Percentiles rank a stretch among this genome's conserved stretches.
Evolutionary conservation across 1,140 invertebrate genomes (phyloP).

Genomic region (Magallana angulata): DNA sequence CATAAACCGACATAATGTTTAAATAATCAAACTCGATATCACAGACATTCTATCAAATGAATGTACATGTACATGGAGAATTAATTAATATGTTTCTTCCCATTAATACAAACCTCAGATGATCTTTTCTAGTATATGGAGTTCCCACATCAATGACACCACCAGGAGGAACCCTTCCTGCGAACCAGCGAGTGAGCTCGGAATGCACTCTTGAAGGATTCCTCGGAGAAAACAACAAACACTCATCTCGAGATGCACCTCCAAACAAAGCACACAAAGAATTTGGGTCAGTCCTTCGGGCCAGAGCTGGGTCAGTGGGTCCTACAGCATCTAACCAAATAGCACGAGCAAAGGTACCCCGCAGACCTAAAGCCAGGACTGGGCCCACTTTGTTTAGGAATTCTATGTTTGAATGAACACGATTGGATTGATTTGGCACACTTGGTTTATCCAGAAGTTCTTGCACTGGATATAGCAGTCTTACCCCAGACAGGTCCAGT

Average conservation of each 20-base stretch:
- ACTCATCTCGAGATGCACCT: constrained; percentile 70
- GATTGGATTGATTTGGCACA: constrained; percentile 50
- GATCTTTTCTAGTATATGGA: constrained; percentile 67
- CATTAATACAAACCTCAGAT: constrained; percentile 51
- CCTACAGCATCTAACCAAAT: constrained; percentile 76
- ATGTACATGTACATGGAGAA: no score
- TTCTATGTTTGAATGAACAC: constrained; percentile 57
- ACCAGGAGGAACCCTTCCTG: constrained; percentile 71
- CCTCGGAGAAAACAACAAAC: constrained; percentile 73
- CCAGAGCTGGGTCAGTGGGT: constrained; percentile 73
- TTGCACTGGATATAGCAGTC: constrained; percentile 68
- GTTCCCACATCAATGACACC: constrained; percentile 73
- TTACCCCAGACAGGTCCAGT: constrained; percentile 68
- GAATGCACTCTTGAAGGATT: constrained; percentile 66
- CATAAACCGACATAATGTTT: no score
- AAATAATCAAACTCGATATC: no score
- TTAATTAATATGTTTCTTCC: no score
- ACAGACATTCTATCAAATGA: no score
- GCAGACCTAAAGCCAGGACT: constrained; percentile 72
- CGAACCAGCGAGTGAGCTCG: constrained; percentile 76
- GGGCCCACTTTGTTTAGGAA: constrained; percentile 72
- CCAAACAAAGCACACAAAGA: constrained; percentile 76
- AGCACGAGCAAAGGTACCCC: constrained; percentile 71
- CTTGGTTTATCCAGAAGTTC: constrained; percentile 60
- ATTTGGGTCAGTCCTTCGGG: constrained; percentile 75